phyloP scores from a whole-genome alignment of 2,888 invertebrate genomes.

The Timema cristinae region DNA sequence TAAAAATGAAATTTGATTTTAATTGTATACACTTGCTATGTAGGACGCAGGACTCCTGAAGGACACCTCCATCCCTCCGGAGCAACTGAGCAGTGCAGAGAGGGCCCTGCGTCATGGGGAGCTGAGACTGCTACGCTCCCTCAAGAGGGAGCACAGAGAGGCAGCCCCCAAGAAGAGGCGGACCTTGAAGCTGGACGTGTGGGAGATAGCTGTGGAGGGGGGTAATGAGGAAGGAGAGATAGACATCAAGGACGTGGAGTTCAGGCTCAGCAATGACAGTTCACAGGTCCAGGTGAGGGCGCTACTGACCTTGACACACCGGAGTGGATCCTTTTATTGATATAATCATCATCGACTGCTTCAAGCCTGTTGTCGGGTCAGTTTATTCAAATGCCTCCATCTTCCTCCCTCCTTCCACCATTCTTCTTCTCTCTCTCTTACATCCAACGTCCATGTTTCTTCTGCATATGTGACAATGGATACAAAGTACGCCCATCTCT shows the following conservation, averaged over 20 bases:
- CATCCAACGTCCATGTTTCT: no score
- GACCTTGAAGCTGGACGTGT: constrained; percentile 67
- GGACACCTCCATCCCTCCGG: constrained; percentile 11
- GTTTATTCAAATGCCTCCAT: no score
- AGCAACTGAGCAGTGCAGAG: constrained; percentile 59
- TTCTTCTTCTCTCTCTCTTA: no score
- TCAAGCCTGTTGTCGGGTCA: no score
- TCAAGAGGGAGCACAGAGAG: constrained; percentile 69
- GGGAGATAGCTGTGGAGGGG: constrained; percentile 58
- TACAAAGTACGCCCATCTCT: no score
- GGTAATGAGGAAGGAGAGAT: constrained; percentile 52
- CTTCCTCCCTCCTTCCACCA: no score
- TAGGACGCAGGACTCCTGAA: constrained; percentile 30
- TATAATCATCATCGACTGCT: not conserved
- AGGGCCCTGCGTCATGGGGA: constrained; percentile 84
- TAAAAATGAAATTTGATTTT: no score
- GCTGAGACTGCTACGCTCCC: constrained; percentile 74
- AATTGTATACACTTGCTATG: not conserved
- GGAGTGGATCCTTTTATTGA: not conserved
- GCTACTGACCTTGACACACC: not conserved
- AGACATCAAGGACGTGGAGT: constrained; percentile 84
- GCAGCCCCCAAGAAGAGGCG: constrained; percentile 68
- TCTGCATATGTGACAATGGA: no score
- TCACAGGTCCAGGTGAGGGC: constrained; percentile 60
- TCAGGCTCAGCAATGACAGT: constrained; percentile 73